Evolutionary conservation across 2,797 vertebrate genomes (phyloP).

Genomic region (Tapera naevia): DNA sequence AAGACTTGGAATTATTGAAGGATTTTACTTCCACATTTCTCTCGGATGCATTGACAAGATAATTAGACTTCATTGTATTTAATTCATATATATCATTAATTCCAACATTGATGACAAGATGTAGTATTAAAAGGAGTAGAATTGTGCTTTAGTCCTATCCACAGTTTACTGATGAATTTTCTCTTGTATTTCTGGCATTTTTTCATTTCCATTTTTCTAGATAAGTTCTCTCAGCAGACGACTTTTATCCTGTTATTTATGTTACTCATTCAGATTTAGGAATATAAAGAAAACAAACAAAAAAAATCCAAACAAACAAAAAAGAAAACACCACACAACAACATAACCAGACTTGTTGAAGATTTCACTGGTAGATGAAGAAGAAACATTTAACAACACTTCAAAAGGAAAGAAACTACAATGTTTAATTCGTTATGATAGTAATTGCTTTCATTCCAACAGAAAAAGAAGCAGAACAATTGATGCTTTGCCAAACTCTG

Average conservation of each 20-base stretch:
- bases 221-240: background rate
- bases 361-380: constrained; percentile 2
- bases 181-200: background rate
- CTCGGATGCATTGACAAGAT: background rate
- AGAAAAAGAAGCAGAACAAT: constrained; percentile 34
- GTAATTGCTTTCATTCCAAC: constrained; percentile 58
- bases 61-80: background rate
- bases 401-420: constrained; percentile 10
- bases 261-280: background rate
- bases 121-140: background rate
- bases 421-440: constrained; percentile 53
- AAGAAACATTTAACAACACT: constrained; percentile 12
- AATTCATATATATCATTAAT: background rate
- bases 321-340: background rate
- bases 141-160: background rate
- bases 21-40: background rate
- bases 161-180: background rate
- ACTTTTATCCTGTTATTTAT: background rate
- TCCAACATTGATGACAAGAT: background rate
- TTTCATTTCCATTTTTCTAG: constrained; percentile 4
- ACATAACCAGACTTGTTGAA: constrained; percentile 6
- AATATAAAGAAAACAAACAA: background rate
- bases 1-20: background rate
- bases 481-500: constrained; percentile 27
- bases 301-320: too few relatives aligned